These are phyloP conservation scores for Melitaea athalia DNA, from an alignment of 2,888 invertebrate species.

Conservation along the genomic window DNA sequence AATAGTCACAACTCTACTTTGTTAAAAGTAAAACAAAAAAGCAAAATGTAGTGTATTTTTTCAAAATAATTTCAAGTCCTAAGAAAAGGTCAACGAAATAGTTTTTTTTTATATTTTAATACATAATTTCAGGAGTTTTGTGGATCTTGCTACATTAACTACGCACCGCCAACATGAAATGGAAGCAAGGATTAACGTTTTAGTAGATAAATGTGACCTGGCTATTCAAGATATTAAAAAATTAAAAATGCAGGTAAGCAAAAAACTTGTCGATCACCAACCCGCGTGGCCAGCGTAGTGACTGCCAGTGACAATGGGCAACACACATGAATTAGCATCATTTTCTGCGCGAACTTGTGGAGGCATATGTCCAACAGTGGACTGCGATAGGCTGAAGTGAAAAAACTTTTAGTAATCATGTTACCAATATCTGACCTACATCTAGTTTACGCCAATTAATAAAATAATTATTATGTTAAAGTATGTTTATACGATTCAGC, in stretches of 20 bases:
- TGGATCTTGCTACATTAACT: conserved; percentile 68
- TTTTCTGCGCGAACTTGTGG: no score
- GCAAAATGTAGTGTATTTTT: not conserved
- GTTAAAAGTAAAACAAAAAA: not conserved
- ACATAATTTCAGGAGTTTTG: conserved; percentile 65
- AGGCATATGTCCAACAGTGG: no score
- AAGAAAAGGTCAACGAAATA: not conserved
- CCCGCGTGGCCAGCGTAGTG: no score
- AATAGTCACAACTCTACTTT: not conserved
- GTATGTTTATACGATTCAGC: no score
- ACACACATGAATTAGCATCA: no score
- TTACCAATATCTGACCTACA: not conserved
- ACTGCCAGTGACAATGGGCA: no score
- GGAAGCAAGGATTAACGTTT: conserved; percentile 61
- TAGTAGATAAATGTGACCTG: conserved; percentile 66
- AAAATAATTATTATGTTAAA: not conserved
- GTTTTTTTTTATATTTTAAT: not conserved
- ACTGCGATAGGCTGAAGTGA: no score
- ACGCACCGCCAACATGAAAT: conserved; percentile 69
- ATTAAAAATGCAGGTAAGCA: conserved; percentile 64
- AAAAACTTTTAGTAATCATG: not conserved
- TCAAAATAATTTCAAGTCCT: not conserved
- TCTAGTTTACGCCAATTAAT: not conserved
- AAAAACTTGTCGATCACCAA: not conserved
- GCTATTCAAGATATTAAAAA: conserved; percentile 62